Conservation (phyloP, 2,888 invertebrate genomes). For the Ceriagrion tenellum region DNA sequence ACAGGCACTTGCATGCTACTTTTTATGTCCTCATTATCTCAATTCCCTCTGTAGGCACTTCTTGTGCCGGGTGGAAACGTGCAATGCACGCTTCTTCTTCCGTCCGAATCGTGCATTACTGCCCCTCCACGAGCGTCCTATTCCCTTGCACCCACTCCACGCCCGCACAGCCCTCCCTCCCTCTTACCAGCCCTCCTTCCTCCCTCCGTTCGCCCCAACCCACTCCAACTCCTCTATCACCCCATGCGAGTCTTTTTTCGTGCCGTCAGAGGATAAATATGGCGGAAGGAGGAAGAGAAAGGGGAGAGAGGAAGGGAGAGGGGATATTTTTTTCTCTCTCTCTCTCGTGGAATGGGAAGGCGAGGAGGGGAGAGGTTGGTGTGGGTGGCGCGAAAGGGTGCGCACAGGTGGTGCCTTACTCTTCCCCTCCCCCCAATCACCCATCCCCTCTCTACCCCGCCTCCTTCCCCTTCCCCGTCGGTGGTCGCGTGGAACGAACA, state of each 20-base stretch:
- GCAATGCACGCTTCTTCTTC: no score
- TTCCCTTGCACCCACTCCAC: no score
- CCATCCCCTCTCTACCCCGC: background rate
- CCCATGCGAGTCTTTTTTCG: background rate
- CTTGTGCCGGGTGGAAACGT: no score
- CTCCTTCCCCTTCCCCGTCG: background rate
- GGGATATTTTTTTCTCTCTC: background rate
- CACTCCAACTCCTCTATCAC: no score
- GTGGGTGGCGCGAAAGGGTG: background rate
- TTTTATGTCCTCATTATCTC: no score
- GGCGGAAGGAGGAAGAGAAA: background rate
- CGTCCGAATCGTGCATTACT: no score
- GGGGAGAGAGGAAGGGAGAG: background rate
- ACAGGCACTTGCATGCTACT: no score
- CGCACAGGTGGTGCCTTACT: background rate
- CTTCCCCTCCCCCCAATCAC: background rate
- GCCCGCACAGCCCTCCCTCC: no score
- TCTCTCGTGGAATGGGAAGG: background rate
- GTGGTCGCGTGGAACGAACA: background rate
- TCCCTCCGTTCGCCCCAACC: no score
- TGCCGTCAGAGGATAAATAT: conserved; percentile 1
- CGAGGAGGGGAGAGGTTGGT: background rate
- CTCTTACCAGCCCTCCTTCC: no score
- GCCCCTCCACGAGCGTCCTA: no score
- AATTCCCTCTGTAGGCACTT: no score